These are phyloP conservation scores for Anas platyrhynchos DNA, from an alignment of 2,113 vertebrate genomes.

Conservation along the genomic window DNA sequence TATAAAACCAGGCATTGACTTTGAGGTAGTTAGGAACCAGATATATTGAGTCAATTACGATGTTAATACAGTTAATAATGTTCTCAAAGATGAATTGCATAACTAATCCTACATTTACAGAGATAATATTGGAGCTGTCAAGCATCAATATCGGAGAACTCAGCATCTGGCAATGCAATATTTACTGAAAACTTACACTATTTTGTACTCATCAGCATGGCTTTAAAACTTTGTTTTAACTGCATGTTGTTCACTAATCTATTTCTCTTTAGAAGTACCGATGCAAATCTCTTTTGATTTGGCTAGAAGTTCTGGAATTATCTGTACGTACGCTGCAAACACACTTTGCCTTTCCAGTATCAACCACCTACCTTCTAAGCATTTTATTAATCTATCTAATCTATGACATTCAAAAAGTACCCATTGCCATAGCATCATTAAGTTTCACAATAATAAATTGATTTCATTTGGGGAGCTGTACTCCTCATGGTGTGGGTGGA, in stretches of 20 bases:
- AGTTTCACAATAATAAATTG: neutral
- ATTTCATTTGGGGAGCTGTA: neutral
- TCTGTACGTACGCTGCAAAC: neutral
- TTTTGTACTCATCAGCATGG: neutral
- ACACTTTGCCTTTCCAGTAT: conserved; percentile 24
- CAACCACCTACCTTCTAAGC: neutral
- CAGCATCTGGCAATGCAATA: neutral
- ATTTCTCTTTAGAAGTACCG: conserved; percentile 1
- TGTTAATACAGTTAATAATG: neutral
- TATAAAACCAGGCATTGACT: neutral
- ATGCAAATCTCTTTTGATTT: conserved; percentile 19
- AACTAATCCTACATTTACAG: neutral
- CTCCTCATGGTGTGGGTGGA: neutral
- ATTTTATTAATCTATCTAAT: conserved; percentile 17
- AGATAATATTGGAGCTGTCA: neutral
- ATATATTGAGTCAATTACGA: neutral
- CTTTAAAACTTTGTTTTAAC: neutral
- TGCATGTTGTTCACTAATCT: conserved; percentile 7
- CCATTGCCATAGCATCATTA: neutral
- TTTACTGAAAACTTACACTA: neutral
- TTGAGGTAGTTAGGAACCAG: neutral
- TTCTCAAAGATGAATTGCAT: conserved; percentile 11
- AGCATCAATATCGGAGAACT: too few relatives aligned
- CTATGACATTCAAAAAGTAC: neutral
- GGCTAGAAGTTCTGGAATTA: conserved; percentile 16